These are phyloP conservation scores for Nymphalis c-album DNA, from an alignment of 2,888 invertebrate species.

Conservation along the genomic window DNA sequence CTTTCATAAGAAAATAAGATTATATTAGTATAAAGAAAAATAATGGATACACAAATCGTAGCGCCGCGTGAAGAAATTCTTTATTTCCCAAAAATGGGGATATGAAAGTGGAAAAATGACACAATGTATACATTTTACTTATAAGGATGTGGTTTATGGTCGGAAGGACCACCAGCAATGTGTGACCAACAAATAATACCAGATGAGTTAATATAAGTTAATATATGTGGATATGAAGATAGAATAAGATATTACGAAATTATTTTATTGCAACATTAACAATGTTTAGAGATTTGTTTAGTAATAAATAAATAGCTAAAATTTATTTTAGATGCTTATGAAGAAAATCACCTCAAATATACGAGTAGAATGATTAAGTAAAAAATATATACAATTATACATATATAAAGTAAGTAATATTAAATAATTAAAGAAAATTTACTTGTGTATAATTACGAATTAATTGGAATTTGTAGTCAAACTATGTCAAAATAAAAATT, in stretches of 20 bases:
- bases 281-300: too few species aligned
- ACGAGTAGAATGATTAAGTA: too few species aligned
- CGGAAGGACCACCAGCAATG: conserved; percentile 37
- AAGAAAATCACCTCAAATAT: too few species aligned
- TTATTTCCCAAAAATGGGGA: conserved; percentile 32
- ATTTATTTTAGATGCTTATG: too few species aligned
- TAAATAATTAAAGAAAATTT: too few species aligned
- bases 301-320: too few species aligned
- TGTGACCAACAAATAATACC: background rate
- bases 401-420: too few species aligned
- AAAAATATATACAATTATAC: too few species aligned
- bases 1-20: conserved; percentile 27
- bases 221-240: background rate
- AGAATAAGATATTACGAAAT: too few species aligned
- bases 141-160: conserved; percentile 24
- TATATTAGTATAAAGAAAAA: conserved; percentile 37
- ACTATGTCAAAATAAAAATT: conserved; percentile 5
- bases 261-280: too few species aligned
- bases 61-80: conserved; percentile 70
- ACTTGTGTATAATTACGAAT: too few species aligned
- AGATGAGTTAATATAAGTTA: background rate
- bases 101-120: conserved; percentile 30
- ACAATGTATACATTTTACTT: conserved; percentile 22
- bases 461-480: too few species aligned
- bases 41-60: conserved; percentile 49